Evolutionary conservation across 2,888 invertebrate genomes (phyloP), one percentile per base, ranked within the genome.

Genomic region (Melanotus villosus): DNA sequence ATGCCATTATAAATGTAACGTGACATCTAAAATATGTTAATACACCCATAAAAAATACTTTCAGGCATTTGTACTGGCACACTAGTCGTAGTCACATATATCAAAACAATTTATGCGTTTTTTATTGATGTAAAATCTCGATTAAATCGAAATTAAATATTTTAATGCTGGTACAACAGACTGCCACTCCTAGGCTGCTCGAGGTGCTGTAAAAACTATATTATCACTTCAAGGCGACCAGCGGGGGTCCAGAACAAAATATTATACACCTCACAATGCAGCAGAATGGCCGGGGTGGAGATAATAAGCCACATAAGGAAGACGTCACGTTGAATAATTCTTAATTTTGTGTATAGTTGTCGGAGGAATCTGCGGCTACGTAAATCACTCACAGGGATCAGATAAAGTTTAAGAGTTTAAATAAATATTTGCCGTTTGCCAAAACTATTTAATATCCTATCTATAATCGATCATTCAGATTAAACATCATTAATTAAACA

Each of bases 81-180:
- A 71, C 71, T 60, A 72, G 62, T 70, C 68, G 59, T 66, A 75
- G 69, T 68, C 65, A 71, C 72, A 80, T 81, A 80, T 79, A 80
- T 80, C 80, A 80, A 76, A 73, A 73, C 66, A 79, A 81, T 82
- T 82, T 82, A 82, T 82, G 79, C 75, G 76, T 74, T 79, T 82
- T 82, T 82, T 82, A 82, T 82, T 82, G 82, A 82, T 82, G 82
- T 82, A 81, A 82, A 81, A 80, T 81, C 80, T 77, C 81, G 82
- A 82, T 82, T 82, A 81, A 81, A 82, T 81, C 81, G 79, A 80
- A 82, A 82, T 82, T 82, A 82, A 82, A 82, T 82, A 82, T 81
- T 81, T 81, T 81, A 79, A 78, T 80, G 76, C 75, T 71, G 74
- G 71, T 73, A 75, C 75, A 73, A 78, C 78, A 74, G 77, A 68